Conservation (phyloP, 2,797 vertebrate genomes). For the Syngnathus acus region DNA sequence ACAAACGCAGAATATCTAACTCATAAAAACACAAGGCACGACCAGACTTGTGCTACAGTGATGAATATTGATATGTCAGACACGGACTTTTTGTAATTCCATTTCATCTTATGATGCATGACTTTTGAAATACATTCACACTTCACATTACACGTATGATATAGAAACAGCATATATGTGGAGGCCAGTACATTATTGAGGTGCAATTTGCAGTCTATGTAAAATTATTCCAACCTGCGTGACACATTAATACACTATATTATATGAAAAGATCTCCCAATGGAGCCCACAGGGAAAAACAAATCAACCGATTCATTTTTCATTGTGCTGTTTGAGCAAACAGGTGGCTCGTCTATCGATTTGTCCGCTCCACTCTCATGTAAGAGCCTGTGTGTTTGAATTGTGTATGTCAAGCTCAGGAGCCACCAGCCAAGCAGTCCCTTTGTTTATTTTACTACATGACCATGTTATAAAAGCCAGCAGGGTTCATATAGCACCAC, state of each 20-base stretch:
- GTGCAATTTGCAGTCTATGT: slow-evolving; percentile 63
- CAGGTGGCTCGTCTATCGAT: slow-evolving; percentile 70
- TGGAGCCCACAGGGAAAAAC: slow-evolving; percentile 55
- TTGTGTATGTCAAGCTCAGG: slow-evolving; percentile 56
- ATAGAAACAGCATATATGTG: slow-evolving; percentile 10
- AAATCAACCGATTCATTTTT: slow-evolving; percentile 57
- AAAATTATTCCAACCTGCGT: slow-evolving; percentile 73
- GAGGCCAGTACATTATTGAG: slow-evolving; percentile 39
- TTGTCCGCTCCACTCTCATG: slow-evolving; percentile 51
- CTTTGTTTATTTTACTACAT: slow-evolving; percentile 3
- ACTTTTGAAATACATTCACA: not conserved
- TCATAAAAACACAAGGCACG: not conserved
- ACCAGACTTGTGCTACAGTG: not conserved
- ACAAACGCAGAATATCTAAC: not conserved
- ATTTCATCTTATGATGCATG: not conserved
- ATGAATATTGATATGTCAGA: not conserved
- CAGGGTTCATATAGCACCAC: not conserved
- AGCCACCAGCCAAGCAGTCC: slow-evolving; percentile 39
- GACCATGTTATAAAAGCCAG: not conserved
- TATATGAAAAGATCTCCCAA: slow-evolving; percentile 71
- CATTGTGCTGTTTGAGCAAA: slow-evolving; percentile 60
- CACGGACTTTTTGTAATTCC: not conserved
- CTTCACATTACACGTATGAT: not conserved
- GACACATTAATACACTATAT: slow-evolving; percentile 71
- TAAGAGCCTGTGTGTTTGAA: slow-evolving; percentile 50